Evolutionary conservation across 37 sponge, comb jelly and placozoan genomes (phyloP).

Genomic region (Oopsacas minuta): DNA sequence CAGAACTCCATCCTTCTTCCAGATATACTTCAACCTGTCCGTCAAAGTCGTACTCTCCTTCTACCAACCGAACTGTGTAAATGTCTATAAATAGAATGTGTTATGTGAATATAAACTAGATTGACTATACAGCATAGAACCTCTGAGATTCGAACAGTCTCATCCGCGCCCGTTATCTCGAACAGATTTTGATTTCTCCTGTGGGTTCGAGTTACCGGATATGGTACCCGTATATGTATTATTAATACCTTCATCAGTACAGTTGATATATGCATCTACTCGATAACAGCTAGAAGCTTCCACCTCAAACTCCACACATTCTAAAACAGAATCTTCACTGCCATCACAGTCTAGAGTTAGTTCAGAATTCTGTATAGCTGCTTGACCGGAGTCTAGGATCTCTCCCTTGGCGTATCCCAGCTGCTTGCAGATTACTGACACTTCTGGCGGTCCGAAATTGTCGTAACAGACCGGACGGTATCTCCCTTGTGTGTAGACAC

Average conservation of each 20-base stretch:
- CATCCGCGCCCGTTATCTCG: too few species aligned
- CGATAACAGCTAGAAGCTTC: background rate
- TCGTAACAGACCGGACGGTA: background rate
- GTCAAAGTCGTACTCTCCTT: constrained; percentile 18
- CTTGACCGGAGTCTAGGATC: background rate
- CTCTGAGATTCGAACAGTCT: background rate
- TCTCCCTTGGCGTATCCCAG: constrained; percentile 21
- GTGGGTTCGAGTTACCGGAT: too few species aligned
- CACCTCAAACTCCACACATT: background rate
- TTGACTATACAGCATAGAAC: background rate
- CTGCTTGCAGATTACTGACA: constrained; percentile 34
- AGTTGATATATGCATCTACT: background rate
- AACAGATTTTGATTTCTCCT: too few species aligned
- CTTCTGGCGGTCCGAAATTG: background rate
- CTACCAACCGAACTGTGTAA: constrained; percentile 30
- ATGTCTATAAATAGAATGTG: background rate
- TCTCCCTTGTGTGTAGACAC: background rate
- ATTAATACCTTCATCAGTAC: background rate
- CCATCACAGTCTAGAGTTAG: background rate
- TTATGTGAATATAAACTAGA: background rate
- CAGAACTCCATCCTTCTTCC: constrained; percentile 44
- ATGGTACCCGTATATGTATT: too few species aligned
- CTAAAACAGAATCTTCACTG: background rate
- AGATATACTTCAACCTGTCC: constrained; percentile 54
- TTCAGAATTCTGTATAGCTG: background rate